Conservation (phyloP, 2,797 vertebrate species). For the Rhinella marina region DNA sequence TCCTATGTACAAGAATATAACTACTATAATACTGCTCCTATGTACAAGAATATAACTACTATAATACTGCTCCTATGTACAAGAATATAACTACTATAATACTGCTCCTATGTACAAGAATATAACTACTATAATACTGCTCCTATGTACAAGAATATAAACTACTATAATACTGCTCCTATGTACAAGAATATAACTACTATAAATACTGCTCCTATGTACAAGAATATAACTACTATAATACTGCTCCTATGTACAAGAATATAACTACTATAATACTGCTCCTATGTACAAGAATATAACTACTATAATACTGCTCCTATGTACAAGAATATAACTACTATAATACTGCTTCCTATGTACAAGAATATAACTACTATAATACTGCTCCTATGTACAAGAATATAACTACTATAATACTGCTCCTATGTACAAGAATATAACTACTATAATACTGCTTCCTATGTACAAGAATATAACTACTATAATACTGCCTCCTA, state of each 20-base stretch:
- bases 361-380: conserved; percentile 15
- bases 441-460: conserved; percentile 24
- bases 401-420: conserved; percentile 32
- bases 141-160: conserved; percentile 5
- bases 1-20: no score
- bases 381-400: conserved; percentile 16
- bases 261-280: conserved; percentile 26
- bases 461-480: conserved; percentile 17
- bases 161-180: conserved; percentile 13
- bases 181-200: conserved; percentile 8
- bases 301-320: conserved; percentile 17
- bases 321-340: conserved; percentile 17
- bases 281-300: conserved; percentile 2
- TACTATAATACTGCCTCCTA: conserved; percentile 11
- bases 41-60: no score
- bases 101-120: background rate
- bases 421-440: conserved; percentile 8
- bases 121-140: conserved; percentile 24
- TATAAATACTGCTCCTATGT: conserved; percentile 21
- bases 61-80: background rate
- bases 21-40: no score
- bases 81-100: conserved; percentile 10
- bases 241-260: conserved; percentile 10
- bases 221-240: conserved; percentile 27
- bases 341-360: background rate